Evolutionary conservation across 2,797 vertebrate species (phyloP).

Genomic region (Falco biarmicus): DNA sequence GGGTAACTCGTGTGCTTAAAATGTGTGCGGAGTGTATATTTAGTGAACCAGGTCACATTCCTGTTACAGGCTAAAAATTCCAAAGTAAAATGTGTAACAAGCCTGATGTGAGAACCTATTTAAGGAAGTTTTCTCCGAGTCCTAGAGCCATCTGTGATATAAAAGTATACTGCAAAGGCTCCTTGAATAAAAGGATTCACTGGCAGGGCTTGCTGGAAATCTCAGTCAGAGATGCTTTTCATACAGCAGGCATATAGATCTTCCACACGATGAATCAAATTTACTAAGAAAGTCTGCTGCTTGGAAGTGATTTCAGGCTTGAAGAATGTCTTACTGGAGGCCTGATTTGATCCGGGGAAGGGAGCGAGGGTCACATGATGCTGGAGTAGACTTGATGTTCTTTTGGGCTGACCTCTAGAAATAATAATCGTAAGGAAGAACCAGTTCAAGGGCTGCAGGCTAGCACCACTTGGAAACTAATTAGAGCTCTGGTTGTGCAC

Average conservation of each 20-base stretch:
- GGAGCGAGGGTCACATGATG: slow-evolving; percentile 66
- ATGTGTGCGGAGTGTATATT: not conserved
- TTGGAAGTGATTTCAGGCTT: slow-evolving; percentile 83
- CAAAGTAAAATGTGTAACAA: slow-evolving; percentile 54
- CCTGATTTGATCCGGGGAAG: slow-evolving; percentile 82
- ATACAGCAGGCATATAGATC: slow-evolving; percentile 51
- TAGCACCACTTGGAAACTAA: slow-evolving; percentile 79
- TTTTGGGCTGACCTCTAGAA: slow-evolving; percentile 69
- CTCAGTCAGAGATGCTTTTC: slow-evolving; percentile 58
- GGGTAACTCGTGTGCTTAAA: not conserved
- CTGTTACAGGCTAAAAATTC: slow-evolving; percentile 56
- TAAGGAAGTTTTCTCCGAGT: slow-evolving; percentile 59
- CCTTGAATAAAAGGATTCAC: slow-evolving; percentile 61
- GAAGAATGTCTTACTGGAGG: slow-evolving; percentile 84
- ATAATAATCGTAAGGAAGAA: slow-evolving; percentile 47
- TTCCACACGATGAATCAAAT: slow-evolving; percentile 74
- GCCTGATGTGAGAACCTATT: slow-evolving; percentile 53
- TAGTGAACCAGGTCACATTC: slow-evolving; percentile 57
- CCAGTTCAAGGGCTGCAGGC: slow-evolving; percentile 76
- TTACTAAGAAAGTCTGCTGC: slow-evolving; percentile 36
- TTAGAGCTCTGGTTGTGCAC: slow-evolving; percentile 44
- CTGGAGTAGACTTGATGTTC: slow-evolving; percentile 53
- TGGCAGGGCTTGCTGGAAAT: slow-evolving; percentile 62
- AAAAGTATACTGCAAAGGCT: slow-evolving; percentile 32
- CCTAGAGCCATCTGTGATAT: slow-evolving; percentile 63